phyloP scores from a whole-genome alignment of 2,113 vertebrate species.

The Malurus elegans region DNA sequence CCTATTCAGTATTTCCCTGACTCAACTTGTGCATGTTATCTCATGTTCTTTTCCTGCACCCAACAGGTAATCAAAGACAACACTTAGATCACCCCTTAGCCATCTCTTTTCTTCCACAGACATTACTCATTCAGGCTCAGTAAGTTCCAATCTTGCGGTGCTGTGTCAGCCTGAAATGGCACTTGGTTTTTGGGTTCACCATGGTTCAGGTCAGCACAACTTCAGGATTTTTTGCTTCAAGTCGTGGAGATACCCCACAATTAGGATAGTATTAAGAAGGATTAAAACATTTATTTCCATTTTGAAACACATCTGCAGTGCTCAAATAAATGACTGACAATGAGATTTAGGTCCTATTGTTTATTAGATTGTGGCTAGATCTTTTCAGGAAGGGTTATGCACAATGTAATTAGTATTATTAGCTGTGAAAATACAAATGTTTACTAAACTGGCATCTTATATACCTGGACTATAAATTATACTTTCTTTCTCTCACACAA shows the following conservation, averaged over 20 bases:
- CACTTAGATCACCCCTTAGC: not conserved
- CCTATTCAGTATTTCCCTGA: not conserved
- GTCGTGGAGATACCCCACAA: not conserved
- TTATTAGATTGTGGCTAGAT: not conserved
- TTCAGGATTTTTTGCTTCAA: not conserved
- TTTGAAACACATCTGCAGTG: not conserved
- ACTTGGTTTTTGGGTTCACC: not conserved
- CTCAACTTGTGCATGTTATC: not conserved
- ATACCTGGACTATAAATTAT: not conserved
- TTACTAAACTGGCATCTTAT: not conserved
- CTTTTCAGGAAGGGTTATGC: not conserved
- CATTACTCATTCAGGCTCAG: not conserved
- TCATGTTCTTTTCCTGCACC: not conserved
- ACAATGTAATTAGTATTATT: not conserved
- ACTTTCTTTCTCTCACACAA: not conserved
- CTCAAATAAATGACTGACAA: not conserved
- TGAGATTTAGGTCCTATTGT: not conserved
- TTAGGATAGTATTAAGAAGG: not conserved
- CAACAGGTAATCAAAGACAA: not conserved
- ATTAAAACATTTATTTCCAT: not conserved
- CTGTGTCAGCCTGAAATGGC: not conserved
- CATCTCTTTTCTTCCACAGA: not conserved
- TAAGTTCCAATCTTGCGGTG: not conserved
- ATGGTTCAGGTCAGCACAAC: not conserved
- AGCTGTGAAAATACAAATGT: not conserved